These are phyloP conservation scores for Patiria pectinifera DNA, from an alignment of 53 echinoderm and acorn worm genomes.

Conservation along the genomic window DNA sequence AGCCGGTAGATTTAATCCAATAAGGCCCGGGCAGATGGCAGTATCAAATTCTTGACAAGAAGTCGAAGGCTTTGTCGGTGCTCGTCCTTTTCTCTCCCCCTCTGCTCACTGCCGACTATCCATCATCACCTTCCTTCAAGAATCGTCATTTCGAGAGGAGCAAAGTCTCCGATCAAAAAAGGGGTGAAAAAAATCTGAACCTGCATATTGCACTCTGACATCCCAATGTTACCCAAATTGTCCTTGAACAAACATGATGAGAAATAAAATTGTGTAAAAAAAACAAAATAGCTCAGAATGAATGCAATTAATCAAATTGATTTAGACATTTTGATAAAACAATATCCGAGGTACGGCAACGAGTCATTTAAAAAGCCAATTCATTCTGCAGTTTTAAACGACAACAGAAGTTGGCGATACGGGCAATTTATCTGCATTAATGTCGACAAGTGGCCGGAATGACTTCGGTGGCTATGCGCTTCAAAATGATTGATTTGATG, in stretches of 20 bases:
- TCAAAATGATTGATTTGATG: no score
- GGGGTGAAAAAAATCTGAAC: background rate
- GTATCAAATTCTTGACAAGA: constrained; percentile 64
- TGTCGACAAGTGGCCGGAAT: no score
- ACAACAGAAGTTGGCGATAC: no score
- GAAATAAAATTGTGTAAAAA: background rate
- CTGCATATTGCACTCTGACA: background rate
- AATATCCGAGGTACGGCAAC: background rate
- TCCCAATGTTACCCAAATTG: background rate
- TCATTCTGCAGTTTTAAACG: no score
- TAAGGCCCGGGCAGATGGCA: constrained; percentile 47
- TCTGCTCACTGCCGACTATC: background rate
- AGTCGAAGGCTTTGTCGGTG: constrained; percentile 42
- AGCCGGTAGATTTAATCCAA: constrained; percentile 54
- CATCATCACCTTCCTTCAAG: background rate
- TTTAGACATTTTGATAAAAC: background rate
- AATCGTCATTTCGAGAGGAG: background rate
- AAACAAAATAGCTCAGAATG: background rate
- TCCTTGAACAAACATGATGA: background rate
- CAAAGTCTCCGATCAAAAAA: background rate
- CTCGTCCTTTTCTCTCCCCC: background rate
- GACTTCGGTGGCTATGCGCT: no score
- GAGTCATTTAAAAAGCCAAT: no score
- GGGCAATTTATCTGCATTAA: no score
- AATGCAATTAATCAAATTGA: background rate